Conservation (phyloP, 2,888 invertebrate species). For the Eucriotettix oculatus region DNA sequence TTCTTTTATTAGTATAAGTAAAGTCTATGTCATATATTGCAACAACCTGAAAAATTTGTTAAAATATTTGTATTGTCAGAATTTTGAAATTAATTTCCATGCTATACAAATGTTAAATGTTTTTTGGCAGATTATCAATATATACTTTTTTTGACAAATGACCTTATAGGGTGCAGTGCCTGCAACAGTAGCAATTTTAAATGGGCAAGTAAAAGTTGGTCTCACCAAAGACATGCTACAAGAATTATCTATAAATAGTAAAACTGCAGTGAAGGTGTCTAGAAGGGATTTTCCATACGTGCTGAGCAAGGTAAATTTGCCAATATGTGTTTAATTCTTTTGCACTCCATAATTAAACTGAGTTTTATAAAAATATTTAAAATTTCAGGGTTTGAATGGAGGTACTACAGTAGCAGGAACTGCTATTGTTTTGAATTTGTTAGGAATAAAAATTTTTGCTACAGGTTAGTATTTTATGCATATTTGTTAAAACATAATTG, state of each 20-base stretch:
- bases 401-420: constrained; percentile 97
- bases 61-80: too few relatives aligned
- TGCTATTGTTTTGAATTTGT: constrained; percentile 63
- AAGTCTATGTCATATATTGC: too few relatives aligned
- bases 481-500: background rate
- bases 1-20: too few relatives aligned
- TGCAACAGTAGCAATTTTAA: constrained; percentile 80
- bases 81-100: too few relatives aligned
- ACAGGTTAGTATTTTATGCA: constrained; percentile 44
- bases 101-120: too few relatives aligned
- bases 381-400: constrained; percentile 42
- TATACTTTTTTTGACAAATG: too few relatives aligned
- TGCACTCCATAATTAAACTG: constrained; percentile 1
- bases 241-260: constrained; percentile 36
- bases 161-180: constrained; percentile 58
- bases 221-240: constrained; percentile 45
- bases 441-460: constrained; percentile 79
- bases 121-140: too few relatives aligned
- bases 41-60: too few relatives aligned
- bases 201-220: constrained; percentile 71
- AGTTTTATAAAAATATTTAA: background rate
- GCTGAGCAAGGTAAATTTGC: constrained; percentile 33
- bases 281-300: constrained; percentile 70
- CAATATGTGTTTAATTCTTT: constrained; percentile 16
- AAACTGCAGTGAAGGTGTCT: constrained; percentile 62